Percentiles rank a stretch among this genome's conserved stretches.
These are phyloP conservation scores for Selene dorsalis DNA, from an alignment of 2,797 vertebrate species.

Conservation along the genomic window DNA sequence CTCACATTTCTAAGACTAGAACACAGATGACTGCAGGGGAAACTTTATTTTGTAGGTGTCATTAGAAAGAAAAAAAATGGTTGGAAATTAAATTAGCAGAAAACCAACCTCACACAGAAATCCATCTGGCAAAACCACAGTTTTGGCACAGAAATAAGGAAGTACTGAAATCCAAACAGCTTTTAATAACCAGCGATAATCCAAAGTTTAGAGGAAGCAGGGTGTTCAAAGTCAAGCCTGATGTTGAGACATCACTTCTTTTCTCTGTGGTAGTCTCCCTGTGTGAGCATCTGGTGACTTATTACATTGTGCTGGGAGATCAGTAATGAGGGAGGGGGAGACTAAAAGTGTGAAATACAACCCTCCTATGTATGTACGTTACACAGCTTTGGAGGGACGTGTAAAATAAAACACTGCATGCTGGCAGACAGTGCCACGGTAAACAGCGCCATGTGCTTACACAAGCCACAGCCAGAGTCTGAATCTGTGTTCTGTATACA, in stretches of 20 bases:
- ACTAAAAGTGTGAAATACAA: background rate
- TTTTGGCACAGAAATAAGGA: background rate
- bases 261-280: background rate
- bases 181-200: background rate
- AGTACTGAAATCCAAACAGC: background rate
- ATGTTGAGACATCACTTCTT: background rate
- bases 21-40: background rate
- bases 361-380: conserved; percentile 28
- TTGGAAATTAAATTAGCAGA: background rate
- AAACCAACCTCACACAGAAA: background rate
- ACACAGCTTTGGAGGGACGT: conserved; percentile 20
- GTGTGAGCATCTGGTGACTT: conserved; percentile 3
- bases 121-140: background rate
- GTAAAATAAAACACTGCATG: background rate
- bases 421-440: conserved; percentile 37
- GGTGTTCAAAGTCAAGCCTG: background rate
- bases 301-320: background rate
- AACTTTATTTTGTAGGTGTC: background rate
- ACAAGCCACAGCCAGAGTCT: conserved; percentile 38
- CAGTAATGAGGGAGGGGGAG: background rate
- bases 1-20: background rate
- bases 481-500: conserved; percentile 18
- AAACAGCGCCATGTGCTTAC: conserved; percentile 51
- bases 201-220: background rate
- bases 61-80: background rate